Evolutionary conservation across 2,113 vertebrate species (phyloP).

Genomic region (Melanotaenia duboulayi): DNA sequence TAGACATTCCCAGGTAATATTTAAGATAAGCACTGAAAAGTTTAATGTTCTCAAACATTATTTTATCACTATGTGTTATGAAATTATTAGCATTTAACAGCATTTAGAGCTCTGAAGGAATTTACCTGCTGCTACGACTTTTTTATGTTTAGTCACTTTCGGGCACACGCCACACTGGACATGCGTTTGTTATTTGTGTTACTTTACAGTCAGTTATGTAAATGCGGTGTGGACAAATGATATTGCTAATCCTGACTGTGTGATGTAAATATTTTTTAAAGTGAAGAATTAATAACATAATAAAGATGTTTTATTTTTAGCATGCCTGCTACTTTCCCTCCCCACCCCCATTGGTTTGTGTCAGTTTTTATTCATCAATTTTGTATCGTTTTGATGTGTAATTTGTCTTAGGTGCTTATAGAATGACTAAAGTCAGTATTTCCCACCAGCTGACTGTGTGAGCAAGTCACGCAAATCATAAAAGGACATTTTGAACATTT

Average conservation of each 20-base stretch:
- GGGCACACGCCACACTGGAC: constrained; percentile 8
- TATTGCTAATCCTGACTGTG: constrained; percentile 59
- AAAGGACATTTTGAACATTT: background rate
- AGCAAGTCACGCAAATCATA: background rate
- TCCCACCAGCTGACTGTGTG: background rate
- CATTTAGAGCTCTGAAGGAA: constrained; percentile 50
- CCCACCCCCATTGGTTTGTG: background rate
- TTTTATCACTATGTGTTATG: constrained; percentile 17
- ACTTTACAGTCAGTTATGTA: constrained; percentile 36
- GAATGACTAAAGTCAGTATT: constrained; percentile 7
- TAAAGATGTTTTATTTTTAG: constrained; percentile 83
- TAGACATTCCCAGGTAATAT: constrained; percentile 41
- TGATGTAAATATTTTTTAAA: constrained; percentile 67
- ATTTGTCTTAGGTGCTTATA: constrained; percentile 3
- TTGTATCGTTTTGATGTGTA: constrained; percentile 16
- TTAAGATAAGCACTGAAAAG: constrained; percentile 37
- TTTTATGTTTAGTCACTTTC: constrained; percentile 58
- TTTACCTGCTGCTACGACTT: constrained; percentile 71
- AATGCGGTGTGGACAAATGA: constrained; percentile 46
- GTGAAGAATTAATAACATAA: constrained; percentile 76
- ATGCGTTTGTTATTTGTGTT: constrained; percentile 35
- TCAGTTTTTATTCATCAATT: constrained; percentile 34
- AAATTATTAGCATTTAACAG: constrained; percentile 34
- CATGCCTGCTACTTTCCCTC: constrained; percentile 28
- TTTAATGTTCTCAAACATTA: constrained; percentile 21